phyloP scores from a whole-genome alignment of 2,797 vertebrate genomes.

The Gobionotothen gibberifrons region DNA sequence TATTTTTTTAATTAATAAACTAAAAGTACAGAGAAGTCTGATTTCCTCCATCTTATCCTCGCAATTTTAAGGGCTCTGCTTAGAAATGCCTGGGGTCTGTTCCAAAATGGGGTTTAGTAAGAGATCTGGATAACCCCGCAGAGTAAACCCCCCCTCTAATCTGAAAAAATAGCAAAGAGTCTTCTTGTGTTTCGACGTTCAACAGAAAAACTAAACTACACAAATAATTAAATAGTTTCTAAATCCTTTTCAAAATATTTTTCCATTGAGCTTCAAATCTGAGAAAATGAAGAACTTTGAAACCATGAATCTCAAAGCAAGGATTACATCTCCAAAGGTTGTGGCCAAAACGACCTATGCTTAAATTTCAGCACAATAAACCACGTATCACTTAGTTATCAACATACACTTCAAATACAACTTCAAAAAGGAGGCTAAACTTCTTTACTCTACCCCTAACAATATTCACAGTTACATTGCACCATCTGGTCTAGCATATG shows the following conservation, averaged over 20 bases:
- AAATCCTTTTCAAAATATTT: not conserved
- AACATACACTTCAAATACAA: not conserved
- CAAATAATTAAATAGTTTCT: not conserved
- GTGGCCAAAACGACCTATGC: not conserved
- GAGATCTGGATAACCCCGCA: not conserved
- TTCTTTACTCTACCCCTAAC: not conserved
- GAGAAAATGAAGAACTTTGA: not conserved
- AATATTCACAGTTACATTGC: not conserved
- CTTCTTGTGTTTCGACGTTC: not conserved
- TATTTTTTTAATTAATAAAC: not conserved
- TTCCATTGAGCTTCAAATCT: not conserved
- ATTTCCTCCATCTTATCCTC: not conserved
- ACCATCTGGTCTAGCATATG: not conserved
- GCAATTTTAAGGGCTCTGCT: not conserved
- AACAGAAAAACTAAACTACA: not conserved
- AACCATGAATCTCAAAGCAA: not conserved
- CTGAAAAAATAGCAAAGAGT: not conserved
- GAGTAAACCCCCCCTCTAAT: not conserved
- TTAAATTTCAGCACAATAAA: not conserved
- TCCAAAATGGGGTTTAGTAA: not conserved
- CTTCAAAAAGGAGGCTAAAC: not conserved
- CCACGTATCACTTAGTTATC: not conserved
- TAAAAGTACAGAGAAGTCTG: not conserved
- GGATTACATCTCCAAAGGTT: not conserved
- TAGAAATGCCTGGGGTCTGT: slow-evolving; percentile 2